Evolutionary conservation across 2,113 vertebrate genomes (phyloP).

Genomic region (Ciconia stormi): DNA sequence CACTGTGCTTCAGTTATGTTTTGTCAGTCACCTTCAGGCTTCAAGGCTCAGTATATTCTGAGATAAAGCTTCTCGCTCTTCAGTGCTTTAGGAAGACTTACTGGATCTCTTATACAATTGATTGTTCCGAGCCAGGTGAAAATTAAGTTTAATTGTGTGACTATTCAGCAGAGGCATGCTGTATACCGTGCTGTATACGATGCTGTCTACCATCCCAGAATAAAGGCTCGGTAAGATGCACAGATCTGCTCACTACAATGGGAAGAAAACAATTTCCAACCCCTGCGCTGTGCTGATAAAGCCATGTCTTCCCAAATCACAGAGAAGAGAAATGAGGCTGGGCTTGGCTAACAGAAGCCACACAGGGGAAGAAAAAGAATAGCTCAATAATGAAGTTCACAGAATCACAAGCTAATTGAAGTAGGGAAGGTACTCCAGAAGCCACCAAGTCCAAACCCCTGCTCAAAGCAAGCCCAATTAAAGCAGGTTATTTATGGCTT

Average conservation of each 20-base stretch:
- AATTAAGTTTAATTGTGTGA: not conserved
- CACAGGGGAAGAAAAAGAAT: not conserved
- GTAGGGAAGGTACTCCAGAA: not conserved
- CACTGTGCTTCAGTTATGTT: not conserved
- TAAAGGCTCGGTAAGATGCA: not conserved
- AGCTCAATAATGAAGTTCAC: not conserved
- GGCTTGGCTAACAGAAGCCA: not conserved
- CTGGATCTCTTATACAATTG: not conserved
- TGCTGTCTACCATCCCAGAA: not conserved
- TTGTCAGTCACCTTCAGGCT: not conserved
- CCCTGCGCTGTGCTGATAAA: not conserved
- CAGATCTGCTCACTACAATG: not conserved
- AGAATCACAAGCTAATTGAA: not conserved
- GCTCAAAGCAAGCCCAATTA: not conserved
- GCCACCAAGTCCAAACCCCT: not conserved
- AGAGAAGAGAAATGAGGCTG: not conserved
- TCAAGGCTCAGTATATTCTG: not conserved
- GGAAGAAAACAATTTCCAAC: not conserved
- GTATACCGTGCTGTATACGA: not conserved
- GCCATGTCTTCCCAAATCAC: not conserved
- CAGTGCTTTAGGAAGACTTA: not conserved
- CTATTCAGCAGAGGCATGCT: not conserved
- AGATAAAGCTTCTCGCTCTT: not conserved
- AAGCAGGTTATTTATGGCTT: not conserved
- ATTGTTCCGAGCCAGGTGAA: not conserved